Base-by-base conservation (phyloP, 1,140 invertebrate species). In the Aphis craccivora region DNA sequence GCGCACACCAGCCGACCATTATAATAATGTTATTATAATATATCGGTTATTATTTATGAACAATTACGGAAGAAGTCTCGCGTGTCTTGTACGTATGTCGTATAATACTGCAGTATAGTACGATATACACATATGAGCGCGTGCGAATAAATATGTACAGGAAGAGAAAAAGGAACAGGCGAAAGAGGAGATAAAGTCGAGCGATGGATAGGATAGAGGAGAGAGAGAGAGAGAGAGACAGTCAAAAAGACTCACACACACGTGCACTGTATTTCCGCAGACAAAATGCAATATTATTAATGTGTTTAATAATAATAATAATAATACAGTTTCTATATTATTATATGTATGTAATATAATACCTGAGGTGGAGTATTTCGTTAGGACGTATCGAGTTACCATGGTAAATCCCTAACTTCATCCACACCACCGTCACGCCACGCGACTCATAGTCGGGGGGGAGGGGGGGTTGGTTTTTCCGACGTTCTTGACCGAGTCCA, bases 41-140 rank as follows among this genome's bases (percentile, higher is more conserved):
- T 48, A 91, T 91, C 43, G 43, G 90, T 91, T 83, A 48, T 91
- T 91, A 48, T 91, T 91, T 91, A 91, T 83, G 55, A 90, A 90
- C 37, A n/a, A 76, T 90, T 67, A 90, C 22, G 20, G 7, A 8
- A 14, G 2, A 60, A 60, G 60, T 76, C 60, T 76, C 30, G 60
- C 6, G 60, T 67, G 14, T 67, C 30, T n/a, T 67, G 60, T 67
- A n/a, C 11, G 30, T 67, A 76, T 76, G 60, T 76, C 60, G 60
- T 76, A 40, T 40, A 40, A 40, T 40, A 40, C 37, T 40, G 37
- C 37, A 40, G 37, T 40, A 40, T 40, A 40, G 2, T 40, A 40
- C 37, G 37, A 40, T 40, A 60, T 14, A n/a, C 30, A 6, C 2
- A n/a, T 14, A 18, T n/a, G 30, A 0, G 14, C 11, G 43, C 20